Percentiles rank a stretch among this genome's conserved stretches.
These are phyloP conservation scores for Ernsta delagoae DNA, from an alignment of 2,888 invertebrate species.

Conservation along the genomic window DNA sequence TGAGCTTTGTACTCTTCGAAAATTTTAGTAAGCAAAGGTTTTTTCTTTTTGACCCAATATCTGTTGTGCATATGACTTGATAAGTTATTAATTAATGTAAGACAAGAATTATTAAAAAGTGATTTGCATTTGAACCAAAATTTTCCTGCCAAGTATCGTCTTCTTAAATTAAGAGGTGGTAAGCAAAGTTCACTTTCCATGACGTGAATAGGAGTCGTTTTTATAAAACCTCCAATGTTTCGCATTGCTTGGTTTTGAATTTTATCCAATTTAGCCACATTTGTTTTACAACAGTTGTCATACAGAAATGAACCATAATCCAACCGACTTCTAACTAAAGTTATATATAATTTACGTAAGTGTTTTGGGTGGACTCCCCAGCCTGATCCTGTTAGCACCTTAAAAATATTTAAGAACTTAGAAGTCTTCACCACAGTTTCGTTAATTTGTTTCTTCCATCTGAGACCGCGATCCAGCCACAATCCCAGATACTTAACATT, in stretches of 20 bases:
- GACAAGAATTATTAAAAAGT: not conserved
- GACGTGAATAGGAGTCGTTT: not conserved
- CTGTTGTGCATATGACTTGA: not conserved
- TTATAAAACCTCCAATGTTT: not conserved
- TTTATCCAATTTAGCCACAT: not conserved
- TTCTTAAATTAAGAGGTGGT: not conserved
- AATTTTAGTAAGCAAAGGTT: not conserved
- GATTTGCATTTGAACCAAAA: not conserved
- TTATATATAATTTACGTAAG: not conserved
- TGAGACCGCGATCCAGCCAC: slow-evolving; percentile 4
- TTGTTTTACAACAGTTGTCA: not conserved
- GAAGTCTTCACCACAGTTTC: not conserved
- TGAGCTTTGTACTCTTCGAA: not conserved
- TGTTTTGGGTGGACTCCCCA: slow-evolving; percentile 2
- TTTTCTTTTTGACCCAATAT: not conserved
- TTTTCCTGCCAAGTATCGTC: not conserved
- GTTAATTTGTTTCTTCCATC: not conserved
- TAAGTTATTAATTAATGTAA: not conserved
- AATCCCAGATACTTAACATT: not conserved
- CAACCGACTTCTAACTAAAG: not conserved
- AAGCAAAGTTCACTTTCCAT: not conserved
- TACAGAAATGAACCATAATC: not conserved
- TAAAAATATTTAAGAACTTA: not conserved
- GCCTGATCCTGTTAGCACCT: not conserved
- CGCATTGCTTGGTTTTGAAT: slow-evolving; percentile 1